These are phyloP conservation scores for Etheostoma cragini DNA, from an alignment of 2,113 vertebrate species.

Conservation along the genomic window DNA sequence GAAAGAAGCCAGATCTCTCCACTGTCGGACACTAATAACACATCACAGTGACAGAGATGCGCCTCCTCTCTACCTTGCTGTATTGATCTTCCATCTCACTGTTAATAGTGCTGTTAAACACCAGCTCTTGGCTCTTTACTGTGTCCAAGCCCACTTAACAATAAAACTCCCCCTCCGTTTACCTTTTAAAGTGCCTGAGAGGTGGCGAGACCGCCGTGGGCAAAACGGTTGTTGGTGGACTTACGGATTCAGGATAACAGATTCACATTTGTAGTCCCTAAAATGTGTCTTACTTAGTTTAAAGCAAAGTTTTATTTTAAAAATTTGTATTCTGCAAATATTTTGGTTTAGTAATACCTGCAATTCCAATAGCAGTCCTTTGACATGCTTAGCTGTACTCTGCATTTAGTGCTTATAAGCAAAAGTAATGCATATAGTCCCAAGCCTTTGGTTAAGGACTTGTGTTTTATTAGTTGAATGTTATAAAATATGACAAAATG, in stretches of 20 bases:
- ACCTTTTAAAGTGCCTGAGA: conserved; percentile 63
- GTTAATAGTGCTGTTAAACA: conserved; percentile 90
- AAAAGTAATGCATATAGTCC: too few relatives aligned
- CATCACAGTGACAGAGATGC: conserved; percentile 86
- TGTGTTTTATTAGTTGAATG: conserved; percentile 83
- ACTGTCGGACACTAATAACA: conserved; percentile 86
- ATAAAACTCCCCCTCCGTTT: conserved; percentile 82
- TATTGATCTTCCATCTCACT: conserved; percentile 89
- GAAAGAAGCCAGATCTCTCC: conserved; percentile 77
- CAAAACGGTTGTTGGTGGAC: conserved; percentile 18
- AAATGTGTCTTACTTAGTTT: conserved; percentile 24
- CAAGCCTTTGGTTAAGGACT: conserved; percentile 79
- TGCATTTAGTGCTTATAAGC: not conserved
- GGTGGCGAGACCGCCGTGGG: conserved; percentile 33
- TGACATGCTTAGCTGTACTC: too few relatives aligned
- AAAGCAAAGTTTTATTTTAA: not conserved
- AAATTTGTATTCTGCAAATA: too few relatives aligned
- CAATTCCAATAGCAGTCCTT: too few relatives aligned
- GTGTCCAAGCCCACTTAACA: conserved; percentile 89
- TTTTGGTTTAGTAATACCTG: too few relatives aligned
- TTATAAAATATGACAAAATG: conserved; percentile 85
- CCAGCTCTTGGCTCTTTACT: conserved; percentile 89
- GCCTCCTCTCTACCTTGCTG: conserved; percentile 82
- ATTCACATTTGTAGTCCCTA: conserved; percentile 28
- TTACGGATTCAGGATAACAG: conserved; percentile 21